Evolutionary conservation across 2,888 invertebrate species (phyloP), one percentile per base, ranked within the genome.

Genomic region (Drosophila sordidapex): DNA sequence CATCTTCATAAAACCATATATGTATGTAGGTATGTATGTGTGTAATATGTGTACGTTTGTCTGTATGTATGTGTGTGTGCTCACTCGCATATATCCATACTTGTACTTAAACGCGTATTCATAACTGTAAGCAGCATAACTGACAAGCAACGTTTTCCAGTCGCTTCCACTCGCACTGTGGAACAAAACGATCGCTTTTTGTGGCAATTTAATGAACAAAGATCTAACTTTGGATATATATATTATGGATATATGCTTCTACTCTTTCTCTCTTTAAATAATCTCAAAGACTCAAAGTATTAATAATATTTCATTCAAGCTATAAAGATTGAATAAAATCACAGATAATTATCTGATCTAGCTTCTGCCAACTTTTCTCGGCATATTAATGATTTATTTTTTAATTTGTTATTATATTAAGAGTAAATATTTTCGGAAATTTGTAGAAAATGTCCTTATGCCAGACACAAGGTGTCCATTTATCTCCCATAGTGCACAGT

Each of bases 111-210:
- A 54, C 38, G 49, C 35, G 43, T 63, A 61, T 59, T 59, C 52
- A 71, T 80, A 77, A 81, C 79, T 73, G 75, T 79, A 75, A 69
- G 72, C 72, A 61, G 38, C 38, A 38, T 38, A 38, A 38, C 43
- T 59, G 56, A 51, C 51, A 77, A 61, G 46, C 65, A 66, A 56
- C 31, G 63, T 52, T 67, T 67, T 67, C 61, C 75, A 71, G 59
- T 74, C 29, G 58, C 67, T 68, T 76, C 70, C 66, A 81, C 74
- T 52, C 25, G 25, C 36, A 64, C 52, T 11, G 6, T 65, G 65
- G 51, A 27, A 0, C 49, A 49, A 59, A 35, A 15, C 1, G n/a
- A 13, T 46, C 13, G 8, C 0, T 29, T 8, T n/a, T 18, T 25
- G 25, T 46, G 6, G 0, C 11, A n/a, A 1, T 21, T 11, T 3